phyloP scores from a whole-genome alignment of 2,888 invertebrate genomes.

The Xanthostigma xanthostigma region DNA sequence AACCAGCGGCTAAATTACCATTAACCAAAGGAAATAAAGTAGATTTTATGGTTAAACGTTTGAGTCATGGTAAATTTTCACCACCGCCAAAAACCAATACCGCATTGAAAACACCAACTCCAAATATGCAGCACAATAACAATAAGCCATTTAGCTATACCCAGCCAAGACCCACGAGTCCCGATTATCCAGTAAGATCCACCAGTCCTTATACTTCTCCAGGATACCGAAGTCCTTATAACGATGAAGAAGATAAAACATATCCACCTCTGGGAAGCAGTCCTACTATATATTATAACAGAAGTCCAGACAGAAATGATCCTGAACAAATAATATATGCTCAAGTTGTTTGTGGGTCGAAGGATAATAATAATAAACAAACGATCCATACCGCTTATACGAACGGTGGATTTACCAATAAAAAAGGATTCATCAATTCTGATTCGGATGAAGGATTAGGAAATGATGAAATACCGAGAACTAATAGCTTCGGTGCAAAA shows the following conservation, averaged over 20 bases:
- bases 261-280: too few species aligned
- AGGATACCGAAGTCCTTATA: too few species aligned
- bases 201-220: constrained; percentile 7
- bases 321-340: constrained; percentile 52
- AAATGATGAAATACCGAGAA: constrained; percentile 36
- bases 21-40: constrained; percentile 59
- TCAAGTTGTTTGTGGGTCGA: constrained; percentile 45
- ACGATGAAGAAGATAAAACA: too few species aligned
- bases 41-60: constrained; percentile 57
- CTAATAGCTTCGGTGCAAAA: constrained; percentile 13
- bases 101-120: constrained; percentile 39
- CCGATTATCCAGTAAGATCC: constrained; percentile 28
- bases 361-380: constrained; percentile 25
- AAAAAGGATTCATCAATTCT: constrained; percentile 40
- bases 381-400: constrained; percentile 37
- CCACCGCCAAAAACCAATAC: constrained; percentile 43
- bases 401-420: constrained; percentile 27
- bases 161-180: constrained; percentile 38
- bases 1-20: constrained; percentile 51
- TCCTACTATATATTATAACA: too few species aligned
- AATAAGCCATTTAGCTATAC: constrained; percentile 75
- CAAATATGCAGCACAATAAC: constrained; percentile 47
- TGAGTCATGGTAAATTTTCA: constrained; percentile 54
- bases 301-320: neutral
- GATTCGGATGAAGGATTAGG: constrained; percentile 73